These are phyloP conservation scores for Neoseiulus cucumeris DNA, from an alignment of 1,140 invertebrate genomes.

Conservation along the genomic window DNA sequence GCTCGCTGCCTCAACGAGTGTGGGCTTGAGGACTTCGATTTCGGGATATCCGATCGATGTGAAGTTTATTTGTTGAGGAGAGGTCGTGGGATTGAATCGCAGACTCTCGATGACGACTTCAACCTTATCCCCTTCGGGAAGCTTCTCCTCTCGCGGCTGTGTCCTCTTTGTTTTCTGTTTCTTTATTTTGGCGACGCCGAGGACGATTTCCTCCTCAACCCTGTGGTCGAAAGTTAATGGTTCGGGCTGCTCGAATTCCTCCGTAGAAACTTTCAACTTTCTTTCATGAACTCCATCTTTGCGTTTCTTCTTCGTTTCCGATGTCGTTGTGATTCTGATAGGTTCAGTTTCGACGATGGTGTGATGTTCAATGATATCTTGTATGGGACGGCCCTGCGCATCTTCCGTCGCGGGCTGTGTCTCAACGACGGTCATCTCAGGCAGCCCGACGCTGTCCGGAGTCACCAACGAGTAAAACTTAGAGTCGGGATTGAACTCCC, in stretches of 20 bases:
- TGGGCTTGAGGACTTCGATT: neutral
- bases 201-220: neutral
- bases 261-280: neutral
- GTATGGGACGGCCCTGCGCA: neutral
- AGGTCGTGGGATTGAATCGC: neutral
- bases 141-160: neutral
- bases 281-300: neutral
- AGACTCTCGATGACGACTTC: neutral
- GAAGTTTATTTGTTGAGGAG: neutral
- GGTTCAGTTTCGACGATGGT: neutral
- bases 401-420: neutral
- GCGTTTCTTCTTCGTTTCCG: neutral
- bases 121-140: neutral
- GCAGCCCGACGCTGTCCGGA: neutral
- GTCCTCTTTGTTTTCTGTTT: neutral
- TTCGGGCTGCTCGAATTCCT: neutral
- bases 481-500: neutral
- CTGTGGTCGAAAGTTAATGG: neutral
- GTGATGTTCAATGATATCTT: neutral
- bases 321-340: neutral
- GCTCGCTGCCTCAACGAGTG: neutral
- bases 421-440: neutral
- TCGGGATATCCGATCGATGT: constrained; percentile 1
- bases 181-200: neutral
- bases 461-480: neutral